A percentile compares a stretch with the other conserved stretches of the same genome.
phyloP scores from a whole-genome alignment of 2,113 vertebrate species.

The Eurypyga helias region DNA sequence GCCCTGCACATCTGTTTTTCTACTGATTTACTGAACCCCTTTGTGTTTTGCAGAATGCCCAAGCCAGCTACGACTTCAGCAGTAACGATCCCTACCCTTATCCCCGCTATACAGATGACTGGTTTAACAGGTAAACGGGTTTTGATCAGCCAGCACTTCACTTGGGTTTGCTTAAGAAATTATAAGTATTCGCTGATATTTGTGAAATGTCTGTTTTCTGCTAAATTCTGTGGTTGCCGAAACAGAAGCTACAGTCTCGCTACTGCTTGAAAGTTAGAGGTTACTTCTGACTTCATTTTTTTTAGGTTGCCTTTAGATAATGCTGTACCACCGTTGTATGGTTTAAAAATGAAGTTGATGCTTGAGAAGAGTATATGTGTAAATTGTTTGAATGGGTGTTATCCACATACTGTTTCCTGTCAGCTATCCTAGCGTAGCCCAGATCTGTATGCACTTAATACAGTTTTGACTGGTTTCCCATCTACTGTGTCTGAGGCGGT shows the following conservation, averaged over 20 bases:
- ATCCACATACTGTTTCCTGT: neutral
- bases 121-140: slow-evolving; percentile 96
- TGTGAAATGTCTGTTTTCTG: neutral
- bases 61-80: slow-evolving; percentile 99
- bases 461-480: neutral
- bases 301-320: neutral
- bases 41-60: slow-evolving; percentile 91
- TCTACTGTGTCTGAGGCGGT: neutral
- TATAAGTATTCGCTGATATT: neutral
- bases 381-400: neutral
- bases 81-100: slow-evolving; percentile 98
- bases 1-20: neutral
- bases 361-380: neutral
- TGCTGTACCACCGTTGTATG: neutral
- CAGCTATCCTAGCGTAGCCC: neutral
- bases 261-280: neutral
- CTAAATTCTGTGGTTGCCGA: neutral
- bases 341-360: neutral
- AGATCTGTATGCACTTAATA: neutral
- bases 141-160: neutral
- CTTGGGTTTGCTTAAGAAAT: neutral
- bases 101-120: slow-evolving; percentile 97
- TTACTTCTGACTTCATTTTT: neutral
- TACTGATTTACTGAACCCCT: neutral
- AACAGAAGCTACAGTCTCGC: neutral